Conservation (phyloP, 2,888 invertebrate species). For the Lingula anatina region DNA sequence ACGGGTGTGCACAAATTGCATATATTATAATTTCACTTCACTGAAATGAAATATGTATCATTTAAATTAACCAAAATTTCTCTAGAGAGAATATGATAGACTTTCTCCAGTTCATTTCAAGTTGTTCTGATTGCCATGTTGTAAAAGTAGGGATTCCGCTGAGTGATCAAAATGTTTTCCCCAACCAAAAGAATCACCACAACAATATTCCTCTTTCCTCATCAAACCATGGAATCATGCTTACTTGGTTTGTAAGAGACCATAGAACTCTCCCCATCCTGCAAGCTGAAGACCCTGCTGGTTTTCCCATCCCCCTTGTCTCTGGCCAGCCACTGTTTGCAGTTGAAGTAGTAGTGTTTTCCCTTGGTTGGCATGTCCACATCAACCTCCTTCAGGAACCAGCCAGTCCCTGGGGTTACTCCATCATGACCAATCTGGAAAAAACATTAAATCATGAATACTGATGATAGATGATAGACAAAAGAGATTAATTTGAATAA, state of each 20-base stretch:
- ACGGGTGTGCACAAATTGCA: too few relatives aligned
- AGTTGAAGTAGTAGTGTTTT: constrained; percentile 45
- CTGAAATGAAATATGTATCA: too few relatives aligned
- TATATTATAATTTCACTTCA: too few relatives aligned
- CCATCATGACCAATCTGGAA: constrained; percentile 50
- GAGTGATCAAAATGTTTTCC: too few relatives aligned
- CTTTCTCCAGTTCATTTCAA: too few relatives aligned
- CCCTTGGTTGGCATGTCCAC: constrained; percentile 50
- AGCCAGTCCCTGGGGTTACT: constrained; percentile 41
- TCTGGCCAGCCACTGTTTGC: constrained; percentile 48
- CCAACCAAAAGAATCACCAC: too few relatives aligned
- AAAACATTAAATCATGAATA: neutral
- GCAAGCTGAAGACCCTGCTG: constrained; percentile 35
- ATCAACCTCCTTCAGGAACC: constrained; percentile 49
- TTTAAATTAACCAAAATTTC: too few relatives aligned
- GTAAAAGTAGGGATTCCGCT: too few relatives aligned
- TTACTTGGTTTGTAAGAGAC: constrained; percentile 47
- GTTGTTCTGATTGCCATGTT: too few relatives aligned
- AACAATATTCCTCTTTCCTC: too few relatives aligned
- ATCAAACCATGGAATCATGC: too few relatives aligned
- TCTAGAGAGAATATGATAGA: too few relatives aligned
- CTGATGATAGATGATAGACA: neutral
- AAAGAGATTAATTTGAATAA: neutral
- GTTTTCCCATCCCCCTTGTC: constrained; percentile 49
- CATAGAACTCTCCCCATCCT: constrained; percentile 41